Conservation (phyloP, 1,140 invertebrate genomes). For the Paramacrobiotus metropolitanus region DNA sequence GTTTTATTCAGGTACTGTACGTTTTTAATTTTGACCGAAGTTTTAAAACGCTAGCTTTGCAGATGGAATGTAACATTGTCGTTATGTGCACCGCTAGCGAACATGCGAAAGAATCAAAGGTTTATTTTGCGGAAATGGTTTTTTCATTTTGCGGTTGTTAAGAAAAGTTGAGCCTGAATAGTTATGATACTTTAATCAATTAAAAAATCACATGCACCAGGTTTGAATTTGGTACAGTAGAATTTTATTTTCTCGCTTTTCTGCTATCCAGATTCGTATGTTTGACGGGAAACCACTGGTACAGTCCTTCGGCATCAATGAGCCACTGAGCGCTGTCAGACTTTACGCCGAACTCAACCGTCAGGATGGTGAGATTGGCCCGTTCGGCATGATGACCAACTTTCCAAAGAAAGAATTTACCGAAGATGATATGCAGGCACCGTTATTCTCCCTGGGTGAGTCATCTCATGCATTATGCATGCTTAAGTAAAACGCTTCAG, state of each 20-base stretch:
- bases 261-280: not conserved
- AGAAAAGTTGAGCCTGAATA: not conserved
- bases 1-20: too few relatives aligned
- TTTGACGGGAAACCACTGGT: not conserved
- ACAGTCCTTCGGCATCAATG: not conserved
- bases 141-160: too few relatives aligned
- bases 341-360: not conserved
- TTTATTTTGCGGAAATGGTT: too few relatives aligned
- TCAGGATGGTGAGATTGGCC: not conserved
- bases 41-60: too few relatives aligned
- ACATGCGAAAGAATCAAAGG: too few relatives aligned
- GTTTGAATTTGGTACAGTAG: not conserved
- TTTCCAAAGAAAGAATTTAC: not conserved
- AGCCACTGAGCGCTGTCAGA: not conserved
- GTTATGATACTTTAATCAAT: not conserved
- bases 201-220: not conserved
- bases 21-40: too few relatives aligned
- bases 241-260: not conserved
- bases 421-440: not conserved
- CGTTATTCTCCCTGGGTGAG: not conserved
- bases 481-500: too few relatives aligned
- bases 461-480: too few relatives aligned
- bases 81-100: not conserved
- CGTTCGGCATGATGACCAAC: not conserved
- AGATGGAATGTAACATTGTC: too few relatives aligned